A percentile compares a stretch with the other conserved stretches of the same genome.
These are phyloP conservation scores for Drosophila auraria DNA, from an alignment of 1,140 invertebrate genomes.

Conservation along the genomic window DNA sequence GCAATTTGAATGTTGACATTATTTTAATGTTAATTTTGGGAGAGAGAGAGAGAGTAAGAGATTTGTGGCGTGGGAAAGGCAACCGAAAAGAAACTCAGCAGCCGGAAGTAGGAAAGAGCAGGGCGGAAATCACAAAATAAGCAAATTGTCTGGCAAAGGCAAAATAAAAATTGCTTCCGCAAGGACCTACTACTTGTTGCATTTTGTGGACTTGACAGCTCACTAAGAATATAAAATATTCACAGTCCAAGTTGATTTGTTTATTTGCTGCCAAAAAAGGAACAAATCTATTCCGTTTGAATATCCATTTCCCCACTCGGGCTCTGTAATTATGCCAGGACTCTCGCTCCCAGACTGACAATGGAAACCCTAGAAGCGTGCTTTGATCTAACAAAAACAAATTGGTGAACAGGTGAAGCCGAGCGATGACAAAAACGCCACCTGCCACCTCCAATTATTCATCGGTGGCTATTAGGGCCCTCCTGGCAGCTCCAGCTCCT, in stretches of 20 bases:
- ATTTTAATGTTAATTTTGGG: no score
- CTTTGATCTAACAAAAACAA: constrained; percentile 76
- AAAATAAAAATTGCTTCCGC: constrained; percentile 85
- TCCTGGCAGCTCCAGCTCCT: not conserved
- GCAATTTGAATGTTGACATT: no score
- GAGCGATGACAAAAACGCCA: constrained; percentile 48
- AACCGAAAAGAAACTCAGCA: constrained; percentile 35
- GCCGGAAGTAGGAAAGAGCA: constrained; percentile 67
- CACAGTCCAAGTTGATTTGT: not conserved
- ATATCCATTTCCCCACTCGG: not conserved
- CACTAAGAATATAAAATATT: not conserved
- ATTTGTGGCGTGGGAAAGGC: no score
- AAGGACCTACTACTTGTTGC: constrained; percentile 64
- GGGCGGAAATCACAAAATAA: constrained; percentile 84
- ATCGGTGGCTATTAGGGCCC: constrained; percentile 42
- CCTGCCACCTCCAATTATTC: constrained; percentile 61
- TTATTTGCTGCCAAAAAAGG: not conserved
- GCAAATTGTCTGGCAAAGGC: constrained; percentile 85
- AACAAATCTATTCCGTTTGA: constrained; percentile 5
- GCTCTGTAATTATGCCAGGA: constrained; percentile 29
- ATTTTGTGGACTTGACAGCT: not conserved
- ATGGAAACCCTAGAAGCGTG: constrained; percentile 76
- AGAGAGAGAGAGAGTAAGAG: no score
- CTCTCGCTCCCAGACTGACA: constrained; percentile 43
- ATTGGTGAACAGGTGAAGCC: constrained; percentile 49